A percentile compares a stretch with the other conserved stretches of the same genome.
phyloP scores from a whole-genome alignment of 2,113 vertebrate species.

The Tichodroma muraria region DNA sequence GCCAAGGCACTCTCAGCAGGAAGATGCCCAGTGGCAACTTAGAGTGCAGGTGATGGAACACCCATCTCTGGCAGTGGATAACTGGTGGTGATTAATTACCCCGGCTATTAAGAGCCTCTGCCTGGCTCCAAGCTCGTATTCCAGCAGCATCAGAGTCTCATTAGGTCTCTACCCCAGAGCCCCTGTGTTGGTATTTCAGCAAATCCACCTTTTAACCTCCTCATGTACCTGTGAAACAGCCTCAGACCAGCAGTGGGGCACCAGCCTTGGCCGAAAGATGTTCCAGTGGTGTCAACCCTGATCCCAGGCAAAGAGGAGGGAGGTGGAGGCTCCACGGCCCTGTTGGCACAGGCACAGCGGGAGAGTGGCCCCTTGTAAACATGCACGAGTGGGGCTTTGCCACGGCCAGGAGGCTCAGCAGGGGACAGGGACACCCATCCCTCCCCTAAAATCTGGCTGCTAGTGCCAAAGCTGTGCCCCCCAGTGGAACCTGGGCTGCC shows the following conservation, averaged over 20 bases:
- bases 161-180: neutral
- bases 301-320: neutral
- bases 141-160: neutral
- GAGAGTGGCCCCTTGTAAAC: accelerated
- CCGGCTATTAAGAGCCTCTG: neutral
- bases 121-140: neutral
- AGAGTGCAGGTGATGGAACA: neutral
- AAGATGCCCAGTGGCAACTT: neutral
- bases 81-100: conserved; percentile 11
- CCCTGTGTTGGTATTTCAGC: accelerated
- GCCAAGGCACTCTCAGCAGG: neutral
- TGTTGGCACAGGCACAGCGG: neutral
- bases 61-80: neutral
- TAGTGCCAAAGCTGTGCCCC: neutral
- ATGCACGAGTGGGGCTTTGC: accelerated
- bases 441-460: neutral
- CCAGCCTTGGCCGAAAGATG: accelerated
- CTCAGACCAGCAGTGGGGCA: accelerated
- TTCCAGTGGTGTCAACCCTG: accelerated
- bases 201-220: neutral
- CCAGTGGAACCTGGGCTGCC: neutral
- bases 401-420: neutral
- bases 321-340: accelerated
- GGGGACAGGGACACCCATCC: too few relatives aligned
- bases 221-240: neutral